A percentile compares a stretch with the other conserved stretches of the same genome.
Conservation (phyloP, 2,113 vertebrate genomes). For the Tylochromis polylepis region DNA sequence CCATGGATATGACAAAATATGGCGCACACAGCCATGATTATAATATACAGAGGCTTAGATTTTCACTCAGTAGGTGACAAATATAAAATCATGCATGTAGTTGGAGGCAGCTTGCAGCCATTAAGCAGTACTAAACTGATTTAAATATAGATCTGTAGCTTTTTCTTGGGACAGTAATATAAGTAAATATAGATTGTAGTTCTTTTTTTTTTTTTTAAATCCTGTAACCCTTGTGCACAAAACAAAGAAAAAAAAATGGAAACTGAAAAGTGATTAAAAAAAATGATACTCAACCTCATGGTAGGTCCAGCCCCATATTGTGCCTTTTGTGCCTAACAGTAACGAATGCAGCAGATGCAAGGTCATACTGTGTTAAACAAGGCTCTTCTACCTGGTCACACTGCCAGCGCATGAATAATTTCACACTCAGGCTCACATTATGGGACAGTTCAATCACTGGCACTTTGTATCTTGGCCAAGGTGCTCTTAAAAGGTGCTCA, state of each 20-base stretch:
- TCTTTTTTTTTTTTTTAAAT: neutral
- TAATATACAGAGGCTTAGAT: neutral
- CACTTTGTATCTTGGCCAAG: conserved; percentile 58
- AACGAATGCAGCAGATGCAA: conserved; percentile 31
- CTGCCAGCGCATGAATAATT: conserved; percentile 54
- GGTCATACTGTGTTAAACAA: conserved; percentile 24
- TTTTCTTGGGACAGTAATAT: neutral
- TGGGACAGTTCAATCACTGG: conserved; percentile 48
- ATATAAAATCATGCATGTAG: neutral
- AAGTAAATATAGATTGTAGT: neutral
- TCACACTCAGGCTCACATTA: conserved; percentile 59
- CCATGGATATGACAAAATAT: neutral
- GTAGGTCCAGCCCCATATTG: neutral
- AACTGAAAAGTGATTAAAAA: neutral
- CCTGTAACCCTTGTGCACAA: neutral
- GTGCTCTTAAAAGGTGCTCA: conserved; percentile 40
- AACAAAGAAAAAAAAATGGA: neutral
- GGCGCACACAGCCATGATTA: neutral
- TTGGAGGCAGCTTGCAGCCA: neutral
- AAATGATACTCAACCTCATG: neutral
- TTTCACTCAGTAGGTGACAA: neutral
- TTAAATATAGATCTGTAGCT: neutral
- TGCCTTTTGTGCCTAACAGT: neutral
- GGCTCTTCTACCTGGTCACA: conserved; percentile 16
- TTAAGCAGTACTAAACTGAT: neutral